phyloP scores from a whole-genome alignment of 2,113 vertebrate genomes.

The Thamnophis sirtalis region DNA sequence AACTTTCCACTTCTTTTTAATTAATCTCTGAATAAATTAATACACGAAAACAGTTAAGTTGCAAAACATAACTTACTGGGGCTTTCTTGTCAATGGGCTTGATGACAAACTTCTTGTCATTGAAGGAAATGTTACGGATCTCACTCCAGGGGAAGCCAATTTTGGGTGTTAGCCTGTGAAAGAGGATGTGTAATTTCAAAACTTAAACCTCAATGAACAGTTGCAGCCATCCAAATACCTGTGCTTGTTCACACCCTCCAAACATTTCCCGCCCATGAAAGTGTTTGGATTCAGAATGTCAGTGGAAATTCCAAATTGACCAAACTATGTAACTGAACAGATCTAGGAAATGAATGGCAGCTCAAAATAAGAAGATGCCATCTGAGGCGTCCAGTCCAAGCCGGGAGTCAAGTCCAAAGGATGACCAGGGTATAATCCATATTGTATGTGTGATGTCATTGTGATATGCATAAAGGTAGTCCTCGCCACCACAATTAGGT shows the following conservation, averaged over 20 bases:
- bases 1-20: not conserved
- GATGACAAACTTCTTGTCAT: constrained; percentile 98
- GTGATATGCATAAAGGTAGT: not conserved
- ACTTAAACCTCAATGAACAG: not conserved
- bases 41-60: not conserved
- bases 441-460: not conserved
- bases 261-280: not conserved
- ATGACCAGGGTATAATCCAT: not conserved
- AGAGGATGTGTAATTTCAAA: not conserved
- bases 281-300: not conserved
- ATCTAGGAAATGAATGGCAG: not conserved
- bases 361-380: not conserved
- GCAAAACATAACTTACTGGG: constrained; percentile 74
- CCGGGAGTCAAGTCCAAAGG: not conserved
- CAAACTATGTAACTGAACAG: not conserved
- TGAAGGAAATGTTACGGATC: constrained; percentile 97
- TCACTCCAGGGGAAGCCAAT: constrained; percentile 99
- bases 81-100: constrained; percentile 98
- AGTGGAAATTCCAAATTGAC: not conserved
- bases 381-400: not conserved
- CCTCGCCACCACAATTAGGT: not conserved
- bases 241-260: not conserved
- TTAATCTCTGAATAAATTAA: not conserved
- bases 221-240: not conserved
- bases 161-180: constrained; percentile 89